phyloP scores from a whole-genome alignment of 1,140 invertebrate genomes.

The Brachionus koreanus region DNA sequence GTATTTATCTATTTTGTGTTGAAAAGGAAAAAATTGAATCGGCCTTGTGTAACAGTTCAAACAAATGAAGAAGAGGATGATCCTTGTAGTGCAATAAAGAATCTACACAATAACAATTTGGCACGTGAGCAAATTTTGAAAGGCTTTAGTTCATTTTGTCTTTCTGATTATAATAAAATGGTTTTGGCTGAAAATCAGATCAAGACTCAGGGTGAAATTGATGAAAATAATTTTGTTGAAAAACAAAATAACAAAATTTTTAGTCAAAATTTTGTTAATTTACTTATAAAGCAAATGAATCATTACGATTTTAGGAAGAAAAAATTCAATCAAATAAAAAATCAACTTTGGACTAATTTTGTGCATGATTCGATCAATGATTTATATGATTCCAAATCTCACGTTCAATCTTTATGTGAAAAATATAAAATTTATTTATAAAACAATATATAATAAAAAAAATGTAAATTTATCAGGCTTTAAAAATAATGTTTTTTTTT shows the following conservation, averaged over 20 bases:
- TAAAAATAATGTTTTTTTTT: not conserved
- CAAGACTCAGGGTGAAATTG: not conserved
- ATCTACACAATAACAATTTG: not conserved
- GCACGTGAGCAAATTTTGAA: constrained; percentile 3
- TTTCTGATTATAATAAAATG: not conserved
- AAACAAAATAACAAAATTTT: not conserved
- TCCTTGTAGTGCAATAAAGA: not conserved
- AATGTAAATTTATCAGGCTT: not conserved
- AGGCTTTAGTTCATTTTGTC: not conserved
- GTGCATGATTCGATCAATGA: not conserved
- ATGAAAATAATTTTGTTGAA: not conserved
- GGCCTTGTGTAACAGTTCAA: not conserved
- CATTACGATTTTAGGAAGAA: constrained; percentile 10
- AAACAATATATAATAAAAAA: not conserved
- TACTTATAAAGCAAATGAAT: constrained; percentile 20
- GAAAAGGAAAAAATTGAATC: not conserved
- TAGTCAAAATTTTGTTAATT: constrained; percentile 32
- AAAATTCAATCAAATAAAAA: constrained; percentile 39
- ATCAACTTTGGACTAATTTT: not conserved
- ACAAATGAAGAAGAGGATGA: constrained; percentile 4
- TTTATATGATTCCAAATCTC: not conserved
- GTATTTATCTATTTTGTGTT: not conserved
- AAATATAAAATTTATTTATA: constrained; percentile 34
- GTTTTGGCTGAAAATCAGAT: not conserved
- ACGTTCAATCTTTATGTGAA: not conserved